Percentiles rank a stretch among this genome's conserved stretches.
Conservation (phyloP, 2,888 invertebrate genomes). For the Oscheius sp. region DNA sequence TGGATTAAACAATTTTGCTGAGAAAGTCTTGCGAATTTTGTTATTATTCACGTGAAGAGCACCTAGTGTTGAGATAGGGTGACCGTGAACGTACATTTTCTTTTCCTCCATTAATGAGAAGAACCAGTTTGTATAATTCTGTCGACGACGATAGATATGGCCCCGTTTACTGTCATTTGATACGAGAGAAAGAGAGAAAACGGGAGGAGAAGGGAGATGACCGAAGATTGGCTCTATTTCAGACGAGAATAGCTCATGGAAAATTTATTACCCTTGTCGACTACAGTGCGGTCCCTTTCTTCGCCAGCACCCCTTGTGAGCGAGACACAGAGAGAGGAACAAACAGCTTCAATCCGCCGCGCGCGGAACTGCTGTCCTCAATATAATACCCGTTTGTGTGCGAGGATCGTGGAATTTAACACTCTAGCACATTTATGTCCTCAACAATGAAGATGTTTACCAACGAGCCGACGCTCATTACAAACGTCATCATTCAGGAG, state of each 20-base stretch:
- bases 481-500: slow-evolving; percentile 12
- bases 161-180: slow-evolving; percentile 6
- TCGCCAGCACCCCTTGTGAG: background rate
- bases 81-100: background rate
- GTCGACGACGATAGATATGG: slow-evolving; percentile 1
- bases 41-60: slow-evolving; percentile 2
- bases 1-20: background rate
- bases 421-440: slow-evolving; percentile 12
- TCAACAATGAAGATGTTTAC: too few species aligned
- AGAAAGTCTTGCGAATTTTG: background rate
- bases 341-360: slow-evolving; percentile 20
- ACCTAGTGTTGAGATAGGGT: background rate
- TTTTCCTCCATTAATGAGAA: background rate
- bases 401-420: slow-evolving; percentile 18
- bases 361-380: slow-evolving; percentile 26
- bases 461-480: too few species aligned
- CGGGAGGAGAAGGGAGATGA: background rate
- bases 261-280: background rate
- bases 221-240: slow-evolving; percentile 9
- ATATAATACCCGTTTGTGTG: slow-evolving; percentile 20
- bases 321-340: slow-evolving; percentile 14
- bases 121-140: slow-evolving; percentile 24
- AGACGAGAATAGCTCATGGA: background rate
- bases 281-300: slow-evolving; percentile 2
- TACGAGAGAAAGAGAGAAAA: too few species aligned